phyloP scores from a whole-genome alignment of 2,797 vertebrate species.

The Manis crassicaudata region DNA sequence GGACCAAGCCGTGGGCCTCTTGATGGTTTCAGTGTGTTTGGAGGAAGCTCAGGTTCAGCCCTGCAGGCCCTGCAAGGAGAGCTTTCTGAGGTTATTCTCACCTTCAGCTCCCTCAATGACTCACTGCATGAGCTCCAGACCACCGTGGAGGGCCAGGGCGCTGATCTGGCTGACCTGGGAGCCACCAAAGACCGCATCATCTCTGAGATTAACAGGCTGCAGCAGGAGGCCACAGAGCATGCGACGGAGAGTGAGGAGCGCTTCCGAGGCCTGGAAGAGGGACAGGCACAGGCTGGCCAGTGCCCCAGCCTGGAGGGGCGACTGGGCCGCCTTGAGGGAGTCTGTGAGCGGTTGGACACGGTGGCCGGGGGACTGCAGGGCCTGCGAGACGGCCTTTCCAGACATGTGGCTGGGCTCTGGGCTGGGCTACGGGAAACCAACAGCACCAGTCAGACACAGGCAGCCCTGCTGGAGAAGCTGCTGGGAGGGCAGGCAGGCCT shows the following conservation, averaged over 20 bases:
- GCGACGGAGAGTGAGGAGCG: constrained; percentile 85
- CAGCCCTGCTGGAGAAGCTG: constrained; percentile 88
- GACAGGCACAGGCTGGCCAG: constrained; percentile 87
- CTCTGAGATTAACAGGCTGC: constrained; percentile 90
- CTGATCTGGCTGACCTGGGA: constrained; percentile 87
- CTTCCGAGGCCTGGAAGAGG: constrained; percentile 84
- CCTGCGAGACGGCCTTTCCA: constrained; percentile 91
- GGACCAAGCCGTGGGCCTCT: constrained; percentile 78
- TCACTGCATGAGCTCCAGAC: constrained; percentile 90
- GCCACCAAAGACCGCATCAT: constrained; percentile 88
- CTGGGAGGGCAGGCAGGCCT: constrained; percentile 88
- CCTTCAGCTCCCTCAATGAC: constrained; percentile 90
- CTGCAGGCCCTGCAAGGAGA: constrained; percentile 91
- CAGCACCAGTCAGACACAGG: constrained; percentile 86
- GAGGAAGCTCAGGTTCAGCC: constrained; percentile 86
- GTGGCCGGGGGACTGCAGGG: constrained; percentile 89
- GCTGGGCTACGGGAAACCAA: constrained; percentile 91
- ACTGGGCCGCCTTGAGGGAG: constrained; percentile 91
- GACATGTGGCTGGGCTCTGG: constrained; percentile 93
- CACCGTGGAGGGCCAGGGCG: constrained; percentile 89
- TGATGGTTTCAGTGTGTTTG: constrained; percentile 89
- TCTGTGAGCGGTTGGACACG: constrained; percentile 90
- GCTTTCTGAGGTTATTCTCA: constrained; percentile 86
- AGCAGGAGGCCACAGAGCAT: constrained; percentile 88
- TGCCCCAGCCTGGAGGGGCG: constrained; percentile 89